Percentiles rank a stretch among this genome's conserved stretches.
phyloP scores from a whole-genome alignment of 2,888 invertebrate genomes.

The Strigamia crassipes region DNA sequence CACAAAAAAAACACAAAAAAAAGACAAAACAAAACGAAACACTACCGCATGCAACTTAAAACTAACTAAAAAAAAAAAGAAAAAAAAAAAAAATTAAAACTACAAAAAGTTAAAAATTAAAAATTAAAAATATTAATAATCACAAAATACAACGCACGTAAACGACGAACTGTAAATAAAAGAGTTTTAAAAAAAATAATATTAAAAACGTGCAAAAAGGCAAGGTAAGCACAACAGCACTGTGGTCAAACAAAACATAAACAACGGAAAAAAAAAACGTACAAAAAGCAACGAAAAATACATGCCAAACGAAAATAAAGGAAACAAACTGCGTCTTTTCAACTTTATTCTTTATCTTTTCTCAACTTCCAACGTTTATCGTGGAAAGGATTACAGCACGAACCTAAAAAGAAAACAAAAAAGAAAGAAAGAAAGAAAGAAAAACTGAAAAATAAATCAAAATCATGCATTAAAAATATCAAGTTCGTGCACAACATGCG shows the following conservation, averaged over 20 bases:
- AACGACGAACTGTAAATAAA: background rate
- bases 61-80: background rate
- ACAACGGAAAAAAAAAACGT: background rate
- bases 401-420: constrained; percentile 33
- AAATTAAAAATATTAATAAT: background rate
- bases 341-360: constrained; percentile 12
- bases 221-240: constrained; percentile 32
- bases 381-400: constrained; percentile 45
- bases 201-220: background rate
- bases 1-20: background rate
- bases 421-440: background rate
- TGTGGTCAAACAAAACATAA: background rate
- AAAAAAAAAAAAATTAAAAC: too few relatives aligned
- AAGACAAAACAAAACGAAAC: background rate
- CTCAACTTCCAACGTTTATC: constrained; percentile 44
- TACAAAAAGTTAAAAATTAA: background rate
- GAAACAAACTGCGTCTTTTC: constrained; percentile 43
- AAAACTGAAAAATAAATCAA: background rate
- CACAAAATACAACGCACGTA: too few relatives aligned
- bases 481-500: too few relatives aligned
- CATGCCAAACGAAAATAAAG: background rate
- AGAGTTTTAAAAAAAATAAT: background rate
- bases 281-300: background rate
- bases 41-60: background rate
- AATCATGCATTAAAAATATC: background rate